Base-by-base conservation (phyloP, 2,113 vertebrate species). In the Phylloscopus trochiloides region DNA sequence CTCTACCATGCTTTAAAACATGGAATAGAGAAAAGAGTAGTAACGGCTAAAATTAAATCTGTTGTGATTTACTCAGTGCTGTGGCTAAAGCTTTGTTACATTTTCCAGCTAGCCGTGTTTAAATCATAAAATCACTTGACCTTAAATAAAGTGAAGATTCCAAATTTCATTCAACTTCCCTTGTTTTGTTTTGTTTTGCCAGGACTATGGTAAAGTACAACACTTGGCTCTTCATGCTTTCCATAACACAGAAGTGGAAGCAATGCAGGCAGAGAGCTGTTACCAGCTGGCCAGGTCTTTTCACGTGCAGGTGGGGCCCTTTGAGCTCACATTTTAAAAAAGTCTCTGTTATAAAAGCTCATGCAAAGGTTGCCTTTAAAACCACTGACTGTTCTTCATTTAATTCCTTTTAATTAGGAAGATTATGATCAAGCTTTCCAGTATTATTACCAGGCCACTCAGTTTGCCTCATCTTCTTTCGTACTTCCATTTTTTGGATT, bases 361-460 rank as follows among this genome's bases (percentile, higher is more conserved):
- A 17, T 34, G 21, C 10, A 62, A 51, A 71, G 31, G 17, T 83
- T 77, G 40, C n/a, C 22, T 86, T 17, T 92, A 58, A 77, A 73
- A 78, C 57, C 15, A 36, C 45, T 75, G 19, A 77, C 70, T 79
- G 59, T 43, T 51, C 42, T 89, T 86, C 52, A 18, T 90, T 90
- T 86, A 14, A 14, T 65, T 38, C 24, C 42, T 70, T 88, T 83
- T 68, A 19, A 81, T 92, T 88, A 99, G 99, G 99, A 99, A 97
- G 99, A 99, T 97, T 99, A 99, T 47, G 99, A 99, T 97, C 99
- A 99, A 94, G 99, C 99, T 31, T 99, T 99, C 97, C 99, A 99
- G 96, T 99, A 99, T 96, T 99, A 99, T 95, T 99, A 99, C 95
- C 99, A 99, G 96, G 99, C 99, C 85, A 99, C 99, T 48, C 99